Evolutionary conservation across 2,113 vertebrate species (phyloP).

Genomic region (Bujurquina vittata): DNA sequence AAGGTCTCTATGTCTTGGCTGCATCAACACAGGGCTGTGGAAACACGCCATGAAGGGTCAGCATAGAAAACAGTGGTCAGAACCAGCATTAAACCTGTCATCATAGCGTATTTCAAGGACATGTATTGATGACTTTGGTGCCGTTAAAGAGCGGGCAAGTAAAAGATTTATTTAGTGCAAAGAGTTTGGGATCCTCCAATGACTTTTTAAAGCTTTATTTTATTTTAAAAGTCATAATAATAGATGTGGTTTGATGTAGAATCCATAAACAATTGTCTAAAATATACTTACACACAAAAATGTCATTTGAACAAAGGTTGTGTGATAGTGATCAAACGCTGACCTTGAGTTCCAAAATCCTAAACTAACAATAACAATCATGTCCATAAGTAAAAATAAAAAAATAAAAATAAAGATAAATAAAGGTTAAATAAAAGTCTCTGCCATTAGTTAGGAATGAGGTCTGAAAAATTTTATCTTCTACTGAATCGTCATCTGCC

Average conservation of each 20-base stretch:
- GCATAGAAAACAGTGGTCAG: background rate
- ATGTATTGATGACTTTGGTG: background rate
- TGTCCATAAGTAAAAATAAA: background rate
- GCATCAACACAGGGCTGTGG: background rate
- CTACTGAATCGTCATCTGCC: too few species aligned
- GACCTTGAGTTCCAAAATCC: background rate
- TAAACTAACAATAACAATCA: background rate
- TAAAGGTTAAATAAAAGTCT: background rate
- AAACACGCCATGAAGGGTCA: background rate
- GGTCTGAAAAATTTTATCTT: too few species aligned
- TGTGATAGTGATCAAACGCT: background rate
- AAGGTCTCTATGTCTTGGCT: background rate
- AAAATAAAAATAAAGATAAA: background rate
- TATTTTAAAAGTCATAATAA: background rate
- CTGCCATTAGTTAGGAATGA: background rate
- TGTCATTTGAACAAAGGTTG: background rate
- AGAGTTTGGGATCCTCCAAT: background rate
- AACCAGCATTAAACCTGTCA: constrained; percentile 1
- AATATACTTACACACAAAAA: background rate
- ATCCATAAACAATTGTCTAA: background rate
- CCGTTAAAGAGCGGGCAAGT: background rate
- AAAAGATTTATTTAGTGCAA: constrained; percentile 7
- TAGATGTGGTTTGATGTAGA: background rate
- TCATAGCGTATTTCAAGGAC: background rate
- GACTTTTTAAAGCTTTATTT: background rate